Conservation (phyloP, 2,113 vertebrate genomes). For the Paratilapia polleni region DNA sequence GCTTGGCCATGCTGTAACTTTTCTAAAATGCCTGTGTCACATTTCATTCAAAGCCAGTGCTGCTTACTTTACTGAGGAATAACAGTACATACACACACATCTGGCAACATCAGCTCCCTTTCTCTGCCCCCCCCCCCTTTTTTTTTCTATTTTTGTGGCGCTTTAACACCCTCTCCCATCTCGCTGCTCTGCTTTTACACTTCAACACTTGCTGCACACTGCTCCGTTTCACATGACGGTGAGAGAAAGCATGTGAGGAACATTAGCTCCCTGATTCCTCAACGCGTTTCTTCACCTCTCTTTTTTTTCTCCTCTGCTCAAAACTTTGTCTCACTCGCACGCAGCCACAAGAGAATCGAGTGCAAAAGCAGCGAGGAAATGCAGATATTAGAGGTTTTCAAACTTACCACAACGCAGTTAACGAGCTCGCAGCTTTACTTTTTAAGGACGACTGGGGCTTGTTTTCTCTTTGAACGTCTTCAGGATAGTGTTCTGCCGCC, state of each 20-base stretch:
- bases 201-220: conserved; percentile 22
- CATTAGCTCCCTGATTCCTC: conserved; percentile 43
- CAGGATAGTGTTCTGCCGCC: conserved; percentile 65
- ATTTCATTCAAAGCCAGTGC: conserved; percentile 48
- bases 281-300: conserved; percentile 39
- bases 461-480: conserved; percentile 61
- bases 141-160: not conserved
- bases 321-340: conserved; percentile 32
- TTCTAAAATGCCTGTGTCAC: conserved; percentile 14
- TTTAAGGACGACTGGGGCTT: not conserved
- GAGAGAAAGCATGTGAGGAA: conserved; percentile 55
- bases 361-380: not conserved
- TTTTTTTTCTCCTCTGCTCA: not conserved
- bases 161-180: not conserved
- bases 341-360: conserved; percentile 3
- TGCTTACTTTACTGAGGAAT: not conserved
- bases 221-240: conserved; percentile 9
- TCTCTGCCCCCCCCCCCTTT: conserved; percentile 13
- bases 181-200: not conserved
- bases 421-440: not conserved
- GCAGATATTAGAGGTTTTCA: not conserved
- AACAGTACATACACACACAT: conserved; percentile 54
- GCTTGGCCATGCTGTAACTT: not conserved
- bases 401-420: conserved; percentile 56
- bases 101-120: conserved; percentile 71